Conservation (phyloP, 2,113 vertebrate genomes). For the Labeo catla region DNA sequence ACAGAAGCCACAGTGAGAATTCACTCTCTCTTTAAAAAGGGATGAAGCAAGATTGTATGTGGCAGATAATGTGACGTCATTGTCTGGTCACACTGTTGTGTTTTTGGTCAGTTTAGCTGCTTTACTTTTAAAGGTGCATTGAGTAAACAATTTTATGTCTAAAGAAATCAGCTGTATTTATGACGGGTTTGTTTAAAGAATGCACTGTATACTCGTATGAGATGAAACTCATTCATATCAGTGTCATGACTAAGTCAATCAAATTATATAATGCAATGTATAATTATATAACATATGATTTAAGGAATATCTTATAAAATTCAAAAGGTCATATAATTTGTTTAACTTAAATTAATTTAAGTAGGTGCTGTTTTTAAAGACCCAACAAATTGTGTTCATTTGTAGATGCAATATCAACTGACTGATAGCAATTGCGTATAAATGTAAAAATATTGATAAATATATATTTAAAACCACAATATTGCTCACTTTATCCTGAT, state of each 20-base stretch:
- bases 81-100: neutral
- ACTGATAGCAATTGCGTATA: too few relatives aligned
- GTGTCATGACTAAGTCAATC: neutral
- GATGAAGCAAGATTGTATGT: neutral
- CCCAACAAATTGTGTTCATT: too few relatives aligned
- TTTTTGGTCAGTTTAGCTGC: neutral
- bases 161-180: neutral
- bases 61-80: neutral
- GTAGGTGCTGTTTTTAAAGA: too few relatives aligned
- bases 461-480: neutral
- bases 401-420: too few relatives aligned
- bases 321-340: neutral
- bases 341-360: neutral
- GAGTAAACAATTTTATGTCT: neutral
- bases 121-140: neutral
- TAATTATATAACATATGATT: neutral
- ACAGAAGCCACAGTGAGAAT: neutral
- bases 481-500: neutral
- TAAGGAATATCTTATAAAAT: neutral
- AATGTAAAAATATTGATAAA: neutral
- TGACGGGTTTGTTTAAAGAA: neutral
- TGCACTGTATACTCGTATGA: neutral
- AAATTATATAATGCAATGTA: neutral
- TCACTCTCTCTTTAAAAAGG: neutral
- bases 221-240: neutral